These are phyloP conservation scores for Elegia similella DNA, from an alignment of 2,888 invertebrate genomes.

Conservation along the genomic window DNA sequence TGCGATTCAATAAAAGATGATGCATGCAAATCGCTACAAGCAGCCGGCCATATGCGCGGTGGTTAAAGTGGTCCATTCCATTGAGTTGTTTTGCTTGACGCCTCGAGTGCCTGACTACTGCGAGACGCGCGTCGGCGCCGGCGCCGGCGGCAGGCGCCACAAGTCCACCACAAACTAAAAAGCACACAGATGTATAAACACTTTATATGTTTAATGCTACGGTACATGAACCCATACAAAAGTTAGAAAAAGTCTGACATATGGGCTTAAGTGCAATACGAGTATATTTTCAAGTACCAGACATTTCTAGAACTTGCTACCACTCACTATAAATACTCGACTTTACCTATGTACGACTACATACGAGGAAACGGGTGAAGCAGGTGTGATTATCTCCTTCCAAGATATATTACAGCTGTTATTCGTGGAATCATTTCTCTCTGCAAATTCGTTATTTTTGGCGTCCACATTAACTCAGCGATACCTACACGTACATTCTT, in stretches of 20 bases:
- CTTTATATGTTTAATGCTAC: not conserved
- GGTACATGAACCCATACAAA: not conserved
- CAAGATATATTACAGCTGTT: too few species aligned
- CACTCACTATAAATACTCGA: too few species aligned
- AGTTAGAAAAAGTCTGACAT: too few species aligned
- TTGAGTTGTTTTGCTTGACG: slow-evolving; percentile 11
- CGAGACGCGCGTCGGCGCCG: slow-evolving; percentile 10
- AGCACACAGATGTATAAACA: not conserved
- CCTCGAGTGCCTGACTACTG: not conserved
- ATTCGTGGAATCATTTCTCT: too few species aligned
- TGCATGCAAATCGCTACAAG: not conserved
- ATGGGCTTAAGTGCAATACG: not conserved
- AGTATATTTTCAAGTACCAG: too few species aligned
- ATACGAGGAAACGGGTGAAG: too few species aligned
- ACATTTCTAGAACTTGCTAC: too few species aligned
- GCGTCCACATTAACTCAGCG: too few species aligned
- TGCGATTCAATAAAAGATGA: not conserved
- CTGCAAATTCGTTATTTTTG: too few species aligned
- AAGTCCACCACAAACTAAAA: not conserved
- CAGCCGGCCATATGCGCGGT: not conserved
- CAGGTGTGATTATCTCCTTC: too few species aligned
- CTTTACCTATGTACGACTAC: too few species aligned
- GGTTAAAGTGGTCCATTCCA: not conserved
- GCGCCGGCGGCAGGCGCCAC: not conserved
- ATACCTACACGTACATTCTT: too few species aligned